Percentiles rank a stretch among this genome's conserved stretches.
phyloP scores from a whole-genome alignment of 2,888 invertebrate species.

The Prenolepis imparis region DNA sequence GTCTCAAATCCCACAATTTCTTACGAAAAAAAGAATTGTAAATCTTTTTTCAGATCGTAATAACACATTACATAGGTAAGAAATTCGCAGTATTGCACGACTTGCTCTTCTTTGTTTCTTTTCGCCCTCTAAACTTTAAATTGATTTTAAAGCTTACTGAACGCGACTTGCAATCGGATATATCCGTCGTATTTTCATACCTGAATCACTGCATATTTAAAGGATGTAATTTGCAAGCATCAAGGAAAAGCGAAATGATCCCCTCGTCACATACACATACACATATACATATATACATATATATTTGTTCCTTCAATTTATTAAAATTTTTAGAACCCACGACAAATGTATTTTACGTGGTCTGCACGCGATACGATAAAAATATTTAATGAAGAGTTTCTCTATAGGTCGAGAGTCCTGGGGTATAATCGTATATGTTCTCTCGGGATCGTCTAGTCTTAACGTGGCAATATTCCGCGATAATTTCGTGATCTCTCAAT shows the following conservation, averaged over 20 bases:
- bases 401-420: background rate
- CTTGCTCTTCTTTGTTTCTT: background rate
- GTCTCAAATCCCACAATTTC: background rate
- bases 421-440: background rate
- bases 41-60: slow-evolving; percentile 10
- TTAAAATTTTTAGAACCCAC: slow-evolving; percentile 13
- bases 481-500: background rate
- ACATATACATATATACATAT: background rate
- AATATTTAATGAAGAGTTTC: slow-evolving; percentile 30
- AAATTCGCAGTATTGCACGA: background rate
- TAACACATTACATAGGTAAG: background rate
- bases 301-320: background rate
- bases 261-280: background rate
- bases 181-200: background rate
- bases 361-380: background rate
- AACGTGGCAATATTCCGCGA: slow-evolving; percentile 7
- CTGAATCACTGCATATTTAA: slow-evolving; percentile 40
- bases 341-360: background rate
- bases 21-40: slow-evolving; percentile 15
- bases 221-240: slow-evolving; percentile 9
- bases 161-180: background rate
- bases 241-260: background rate
- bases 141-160: background rate
- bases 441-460: slow-evolving; percentile 1
- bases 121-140: background rate